Evolutionary conservation across 2,888 invertebrate species (phyloP).

Genomic region (Micoletzkya japonica): DNA sequence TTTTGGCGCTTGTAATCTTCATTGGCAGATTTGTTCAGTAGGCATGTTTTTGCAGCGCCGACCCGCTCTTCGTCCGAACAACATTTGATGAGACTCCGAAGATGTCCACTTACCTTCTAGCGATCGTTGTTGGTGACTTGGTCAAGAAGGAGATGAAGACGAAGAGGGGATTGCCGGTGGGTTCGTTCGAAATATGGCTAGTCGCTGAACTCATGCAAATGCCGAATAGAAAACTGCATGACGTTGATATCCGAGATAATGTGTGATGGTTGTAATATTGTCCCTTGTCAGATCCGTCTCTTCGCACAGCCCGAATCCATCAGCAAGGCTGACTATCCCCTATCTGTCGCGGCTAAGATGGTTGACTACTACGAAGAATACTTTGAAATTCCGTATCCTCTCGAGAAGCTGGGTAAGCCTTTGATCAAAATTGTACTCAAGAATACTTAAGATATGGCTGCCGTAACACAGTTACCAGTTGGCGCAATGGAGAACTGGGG

Average conservation of each 20-base stretch:
- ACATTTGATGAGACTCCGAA: constrained; percentile 64
- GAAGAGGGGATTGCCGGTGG: constrained; percentile 73
- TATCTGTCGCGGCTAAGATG: constrained; percentile 69
- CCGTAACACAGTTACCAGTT: constrained; percentile 81
- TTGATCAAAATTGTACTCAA: not conserved
- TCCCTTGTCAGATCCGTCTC: constrained; percentile 66
- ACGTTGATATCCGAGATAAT: not conserved
- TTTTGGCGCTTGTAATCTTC: too few relatives aligned
- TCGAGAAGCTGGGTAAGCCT: constrained; percentile 80
- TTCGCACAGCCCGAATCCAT: constrained; percentile 70
- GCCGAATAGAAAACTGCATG: not conserved
- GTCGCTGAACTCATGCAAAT: not conserved
- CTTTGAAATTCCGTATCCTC: constrained; percentile 80
- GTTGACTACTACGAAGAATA: constrained; percentile 73
- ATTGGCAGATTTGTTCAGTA: too few relatives aligned
- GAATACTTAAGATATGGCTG: constrained; percentile 73
- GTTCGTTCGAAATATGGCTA: constrained; percentile 59
- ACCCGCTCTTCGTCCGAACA: constrained; percentile 66
- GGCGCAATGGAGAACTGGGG: constrained; percentile 96
- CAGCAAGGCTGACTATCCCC: constrained; percentile 73
- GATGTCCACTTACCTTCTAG: constrained; percentile 86
- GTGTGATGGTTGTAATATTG: not conserved
- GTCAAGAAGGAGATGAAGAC: constrained; percentile 72
- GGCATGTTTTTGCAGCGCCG: constrained; percentile 2
- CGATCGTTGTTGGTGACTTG: constrained; percentile 83